A percentile compares a stretch with the other conserved stretches of the same genome.
phyloP scores from a whole-genome alignment of 1,140 invertebrate species.

The Penaeus vannamei region DNA sequence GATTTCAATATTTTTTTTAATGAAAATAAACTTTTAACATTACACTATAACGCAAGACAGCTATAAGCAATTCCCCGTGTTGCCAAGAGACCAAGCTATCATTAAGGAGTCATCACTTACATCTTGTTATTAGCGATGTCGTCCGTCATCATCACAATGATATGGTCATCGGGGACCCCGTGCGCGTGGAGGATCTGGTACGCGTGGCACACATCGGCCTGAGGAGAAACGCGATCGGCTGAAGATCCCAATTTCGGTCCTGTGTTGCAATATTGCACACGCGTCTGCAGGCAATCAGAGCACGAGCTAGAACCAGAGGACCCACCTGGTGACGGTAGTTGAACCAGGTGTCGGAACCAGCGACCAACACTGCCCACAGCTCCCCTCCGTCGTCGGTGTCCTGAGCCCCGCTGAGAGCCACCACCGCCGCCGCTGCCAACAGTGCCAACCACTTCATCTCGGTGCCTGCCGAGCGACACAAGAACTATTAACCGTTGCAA shows the following conservation, averaged over 20 bases:
- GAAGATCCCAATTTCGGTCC: neutral
- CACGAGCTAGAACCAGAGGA: neutral
- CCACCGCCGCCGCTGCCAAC: too few species aligned
- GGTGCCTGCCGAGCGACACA: too few species aligned
- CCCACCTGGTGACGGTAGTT: constrained; percentile 77
- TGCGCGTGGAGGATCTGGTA: constrained; percentile 76
- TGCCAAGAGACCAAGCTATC: too few species aligned
- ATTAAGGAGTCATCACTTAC: neutral
- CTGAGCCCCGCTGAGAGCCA: too few species aligned
- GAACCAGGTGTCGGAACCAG: constrained; percentile 76
- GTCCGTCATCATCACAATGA: constrained; percentile 80
- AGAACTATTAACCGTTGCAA: too few species aligned
- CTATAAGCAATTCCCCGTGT: neutral
- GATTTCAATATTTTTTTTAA: too few species aligned
- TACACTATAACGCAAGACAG: too few species aligned
- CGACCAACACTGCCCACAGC: constrained; percentile 77
- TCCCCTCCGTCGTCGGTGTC: constrained; percentile 68
- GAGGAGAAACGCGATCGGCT: constrained; percentile 50
- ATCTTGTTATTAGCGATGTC: constrained; percentile 76
- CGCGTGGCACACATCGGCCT: constrained; percentile 79
- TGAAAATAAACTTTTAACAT: too few species aligned
- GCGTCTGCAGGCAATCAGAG: neutral
- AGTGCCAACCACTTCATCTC: too few species aligned
- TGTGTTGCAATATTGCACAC: neutral
- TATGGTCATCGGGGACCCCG: constrained; percentile 77